These are phyloP conservation scores for Matsumurasca onukii DNA, from an alignment of 1,140 invertebrate species.

Conservation along the genomic window DNA sequence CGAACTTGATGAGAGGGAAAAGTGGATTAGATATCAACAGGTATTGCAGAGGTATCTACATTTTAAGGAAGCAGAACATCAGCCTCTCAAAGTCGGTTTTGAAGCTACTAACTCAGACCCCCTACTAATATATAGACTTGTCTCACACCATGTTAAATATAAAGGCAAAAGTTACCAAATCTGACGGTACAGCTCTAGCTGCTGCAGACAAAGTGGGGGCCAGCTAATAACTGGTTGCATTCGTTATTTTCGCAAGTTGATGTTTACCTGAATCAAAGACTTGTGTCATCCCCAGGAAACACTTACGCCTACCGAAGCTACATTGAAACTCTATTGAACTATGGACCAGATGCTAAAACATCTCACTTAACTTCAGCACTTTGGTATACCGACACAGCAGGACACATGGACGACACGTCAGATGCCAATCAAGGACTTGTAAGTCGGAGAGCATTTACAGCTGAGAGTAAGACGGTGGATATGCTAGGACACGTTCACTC, in stretches of 20 bases:
- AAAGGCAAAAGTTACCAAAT: conserved; percentile 27
- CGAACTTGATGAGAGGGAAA: too few relatives aligned
- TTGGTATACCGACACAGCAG: conserved; percentile 39
- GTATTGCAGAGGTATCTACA: too few relatives aligned
- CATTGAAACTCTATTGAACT: conserved; percentile 49
- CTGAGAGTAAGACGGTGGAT: conserved; percentile 39
- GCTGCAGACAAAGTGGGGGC: background rate
- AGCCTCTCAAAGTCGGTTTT: too few relatives aligned
- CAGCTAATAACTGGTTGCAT: background rate
- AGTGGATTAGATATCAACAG: too few relatives aligned
- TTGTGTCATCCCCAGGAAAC: conserved; percentile 48
- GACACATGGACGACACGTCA: conserved; percentile 39
- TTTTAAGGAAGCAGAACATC: too few relatives aligned
- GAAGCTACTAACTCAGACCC: too few relatives aligned
- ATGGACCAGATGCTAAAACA: conserved; percentile 46
- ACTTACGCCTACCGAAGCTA: conserved; percentile 51
- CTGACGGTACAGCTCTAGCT: conserved; percentile 27
- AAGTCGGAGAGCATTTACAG: conserved; percentile 40
- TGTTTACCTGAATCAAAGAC: conserved; percentile 50
- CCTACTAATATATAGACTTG: too few relatives aligned
- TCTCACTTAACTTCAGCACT: conserved; percentile 46
- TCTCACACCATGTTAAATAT: conserved; percentile 46
- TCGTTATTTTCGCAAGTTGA: conserved; percentile 43
- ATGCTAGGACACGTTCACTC: conserved; percentile 35
- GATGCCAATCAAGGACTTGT: conserved; percentile 41